Conservation (phyloP, 2,113 vertebrate species). For the Phaethornis superciliosus region DNA sequence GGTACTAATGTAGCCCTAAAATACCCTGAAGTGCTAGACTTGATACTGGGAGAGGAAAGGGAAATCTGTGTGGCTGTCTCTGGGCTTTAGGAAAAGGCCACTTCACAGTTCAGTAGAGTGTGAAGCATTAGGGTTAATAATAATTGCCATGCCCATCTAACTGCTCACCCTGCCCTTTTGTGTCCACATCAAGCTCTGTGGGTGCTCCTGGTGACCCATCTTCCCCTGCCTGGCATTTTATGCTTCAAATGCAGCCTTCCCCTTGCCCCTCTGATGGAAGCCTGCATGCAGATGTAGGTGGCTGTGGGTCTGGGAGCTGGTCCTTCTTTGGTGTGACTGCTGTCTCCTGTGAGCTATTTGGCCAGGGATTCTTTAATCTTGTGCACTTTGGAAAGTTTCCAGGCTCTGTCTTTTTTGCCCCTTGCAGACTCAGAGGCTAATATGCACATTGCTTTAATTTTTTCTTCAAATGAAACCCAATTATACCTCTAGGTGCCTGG, state of each 20-base stretch:
- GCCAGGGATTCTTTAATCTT: background rate
- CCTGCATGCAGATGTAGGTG: background rate
- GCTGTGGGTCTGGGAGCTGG: background rate
- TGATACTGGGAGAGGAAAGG: background rate
- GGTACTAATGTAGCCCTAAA: background rate
- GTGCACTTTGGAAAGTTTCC: conserved; percentile 33
- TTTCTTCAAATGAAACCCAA: conserved; percentile 45
- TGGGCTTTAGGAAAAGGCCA: background rate
- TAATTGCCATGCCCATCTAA: background rate
- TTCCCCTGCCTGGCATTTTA: background rate
- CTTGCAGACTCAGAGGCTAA: conserved; percentile 10
- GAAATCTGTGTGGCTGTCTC: background rate
- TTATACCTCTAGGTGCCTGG: conserved; percentile 37
- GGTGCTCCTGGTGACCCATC: background rate
- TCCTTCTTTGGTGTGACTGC: background rate
- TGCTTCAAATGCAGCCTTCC: background rate
- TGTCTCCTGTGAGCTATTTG: background rate
- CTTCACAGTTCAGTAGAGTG: background rate
- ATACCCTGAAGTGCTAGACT: background rate
- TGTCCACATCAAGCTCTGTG: background rate
- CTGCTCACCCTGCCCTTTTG: background rate
- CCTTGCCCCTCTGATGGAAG: background rate
- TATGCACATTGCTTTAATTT: conserved; percentile 46
- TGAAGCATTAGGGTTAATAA: background rate
- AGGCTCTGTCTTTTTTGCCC: conserved; percentile 14